Percentiles rank a stretch among this genome's conserved stretches.
These are phyloP conservation scores for Phrynocephalus vlangalii DNA, from an alignment of 2,797 vertebrate genomes.

Conservation along the genomic window DNA sequence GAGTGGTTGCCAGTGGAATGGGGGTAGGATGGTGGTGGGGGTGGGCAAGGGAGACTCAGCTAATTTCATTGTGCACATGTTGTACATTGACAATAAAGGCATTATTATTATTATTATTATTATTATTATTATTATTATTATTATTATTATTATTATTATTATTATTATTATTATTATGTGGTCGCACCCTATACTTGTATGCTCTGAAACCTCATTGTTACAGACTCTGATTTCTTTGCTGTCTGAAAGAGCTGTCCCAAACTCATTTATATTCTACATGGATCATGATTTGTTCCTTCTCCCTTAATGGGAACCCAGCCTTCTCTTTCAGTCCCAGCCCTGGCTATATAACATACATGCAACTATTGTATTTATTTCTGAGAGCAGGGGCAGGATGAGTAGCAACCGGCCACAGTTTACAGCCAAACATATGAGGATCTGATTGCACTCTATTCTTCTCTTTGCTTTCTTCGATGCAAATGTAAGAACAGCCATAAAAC, in stretches of 20 bases:
- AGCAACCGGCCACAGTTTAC: slow-evolving; percentile 26
- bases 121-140: too few species aligned
- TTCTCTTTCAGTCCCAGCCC: background rate
- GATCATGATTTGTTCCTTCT: slow-evolving; percentile 28
- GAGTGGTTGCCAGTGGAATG: too few species aligned
- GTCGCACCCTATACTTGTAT: background rate
- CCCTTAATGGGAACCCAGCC: background rate
- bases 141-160: too few species aligned
- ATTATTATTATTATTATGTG: too few species aligned
- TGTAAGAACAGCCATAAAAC: slow-evolving; percentile 18
- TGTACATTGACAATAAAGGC: too few species aligned
- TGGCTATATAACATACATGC: slow-evolving; percentile 7
- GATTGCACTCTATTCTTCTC: slow-evolving; percentile 5
- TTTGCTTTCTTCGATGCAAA: slow-evolving; percentile 31
- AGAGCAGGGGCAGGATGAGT: background rate
- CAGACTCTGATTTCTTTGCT: background rate
- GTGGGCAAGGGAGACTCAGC: too few species aligned
- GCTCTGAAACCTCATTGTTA: background rate
- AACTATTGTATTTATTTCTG: slow-evolving; percentile 36
- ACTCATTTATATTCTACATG: slow-evolving; percentile 26
- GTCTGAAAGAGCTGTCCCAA: background rate
- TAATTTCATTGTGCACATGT: too few species aligned
- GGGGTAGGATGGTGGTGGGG: too few species aligned
- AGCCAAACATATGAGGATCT: background rate
- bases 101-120: too few species aligned